Conservation (phyloP, 2,113 vertebrate genomes). For the Galemys pyrenaicus region DNA sequence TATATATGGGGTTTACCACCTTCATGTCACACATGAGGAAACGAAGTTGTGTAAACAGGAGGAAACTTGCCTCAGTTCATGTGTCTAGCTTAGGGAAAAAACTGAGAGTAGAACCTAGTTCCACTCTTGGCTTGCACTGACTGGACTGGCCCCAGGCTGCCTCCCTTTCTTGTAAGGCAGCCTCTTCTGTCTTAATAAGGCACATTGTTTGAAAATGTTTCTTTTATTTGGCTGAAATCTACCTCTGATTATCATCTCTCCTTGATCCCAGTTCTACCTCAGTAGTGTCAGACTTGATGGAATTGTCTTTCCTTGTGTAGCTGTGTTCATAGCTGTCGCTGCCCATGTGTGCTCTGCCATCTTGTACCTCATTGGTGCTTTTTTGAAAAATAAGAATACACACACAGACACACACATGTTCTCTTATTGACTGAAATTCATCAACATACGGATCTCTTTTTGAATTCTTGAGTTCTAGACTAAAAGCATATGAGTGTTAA, state of each 20-base stretch:
- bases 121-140: not conserved
- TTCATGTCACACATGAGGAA: constrained; percentile 39
- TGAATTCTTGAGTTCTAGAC: constrained; percentile 3
- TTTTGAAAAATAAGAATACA: not conserved
- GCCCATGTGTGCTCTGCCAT: not conserved
- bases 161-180: not conserved
- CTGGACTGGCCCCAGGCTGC: not conserved
- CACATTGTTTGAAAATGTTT: not conserved
- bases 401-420: not conserved
- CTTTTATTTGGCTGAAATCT: constrained; percentile 20
- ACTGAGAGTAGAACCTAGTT: not conserved
- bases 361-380: not conserved
- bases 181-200: not conserved
- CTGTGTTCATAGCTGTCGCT: not conserved
- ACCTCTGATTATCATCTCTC: not conserved
- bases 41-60: not conserved
- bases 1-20: constrained; percentile 11
- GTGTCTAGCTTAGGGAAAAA: not conserved
- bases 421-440: not conserved
- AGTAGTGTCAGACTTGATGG: not conserved
- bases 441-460: not conserved
- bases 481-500: not conserved
- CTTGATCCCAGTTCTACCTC: not conserved
- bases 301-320: not conserved
- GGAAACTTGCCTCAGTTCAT: not conserved